A percentile compares a stretch with the other conserved stretches of the same genome.
These are phyloP conservation scores for Schizaphis graminum DNA, from an alignment of 2,888 invertebrate genomes.

Conservation along the genomic window DNA sequence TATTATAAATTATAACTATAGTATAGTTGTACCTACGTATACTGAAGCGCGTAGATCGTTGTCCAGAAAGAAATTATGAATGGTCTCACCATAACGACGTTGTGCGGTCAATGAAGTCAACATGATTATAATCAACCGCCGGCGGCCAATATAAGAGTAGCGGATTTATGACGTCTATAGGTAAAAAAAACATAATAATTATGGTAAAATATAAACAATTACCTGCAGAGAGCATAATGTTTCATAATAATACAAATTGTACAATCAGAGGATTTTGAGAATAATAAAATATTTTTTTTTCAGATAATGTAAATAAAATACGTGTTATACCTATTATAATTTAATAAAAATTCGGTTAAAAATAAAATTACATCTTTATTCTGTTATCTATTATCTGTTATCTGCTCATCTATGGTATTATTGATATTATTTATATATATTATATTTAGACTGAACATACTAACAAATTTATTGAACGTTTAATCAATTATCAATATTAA, in stretches of 20 bases:
- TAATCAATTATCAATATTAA: neutral
- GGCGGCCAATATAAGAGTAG: slow-evolving; percentile 36
- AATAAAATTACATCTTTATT: neutral
- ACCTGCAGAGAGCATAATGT: neutral
- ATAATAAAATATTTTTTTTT: neutral
- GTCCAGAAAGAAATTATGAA: slow-evolving; percentile 49
- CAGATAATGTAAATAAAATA: neutral
- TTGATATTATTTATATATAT: neutral
- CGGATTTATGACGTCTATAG: slow-evolving; percentile 41
- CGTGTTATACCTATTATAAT: neutral
- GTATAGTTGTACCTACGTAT: neutral
- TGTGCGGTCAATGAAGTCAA: slow-evolving; percentile 58
- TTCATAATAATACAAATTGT: slow-evolving; percentile 25
- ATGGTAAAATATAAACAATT: slow-evolving; percentile 46
- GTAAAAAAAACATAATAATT: slow-evolving; percentile 51
- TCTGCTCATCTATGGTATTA: neutral
- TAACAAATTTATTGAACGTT: neutral
- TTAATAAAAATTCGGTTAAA: neutral
- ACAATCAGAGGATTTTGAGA: neutral
- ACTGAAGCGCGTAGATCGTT: neutral
- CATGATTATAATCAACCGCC: slow-evolving; percentile 47
- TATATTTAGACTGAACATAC: neutral
- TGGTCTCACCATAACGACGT: slow-evolving; percentile 46
- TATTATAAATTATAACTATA: neutral
- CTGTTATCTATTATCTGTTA: neutral